Conservation (phyloP, 2,113 vertebrate species). For the Lepus timidus region DNA sequence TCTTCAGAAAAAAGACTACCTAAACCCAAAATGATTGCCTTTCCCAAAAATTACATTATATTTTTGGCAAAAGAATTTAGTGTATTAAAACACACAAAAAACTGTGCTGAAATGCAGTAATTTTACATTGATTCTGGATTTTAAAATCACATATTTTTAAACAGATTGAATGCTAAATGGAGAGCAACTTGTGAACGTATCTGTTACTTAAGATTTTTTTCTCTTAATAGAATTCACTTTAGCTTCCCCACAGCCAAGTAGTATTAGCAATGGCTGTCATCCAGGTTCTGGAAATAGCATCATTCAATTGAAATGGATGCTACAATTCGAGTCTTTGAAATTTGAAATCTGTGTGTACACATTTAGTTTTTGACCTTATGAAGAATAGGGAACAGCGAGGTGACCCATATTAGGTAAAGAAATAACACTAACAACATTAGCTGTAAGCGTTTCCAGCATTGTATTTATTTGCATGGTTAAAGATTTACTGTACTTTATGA, state of each 20-base stretch:
- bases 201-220: constrained; percentile 73
- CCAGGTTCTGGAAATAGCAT: constrained; percentile 60
- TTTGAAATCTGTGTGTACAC: constrained; percentile 5
- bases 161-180: constrained; percentile 78
- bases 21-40: constrained; percentile 53
- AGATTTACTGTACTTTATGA: background rate
- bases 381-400: background rate
- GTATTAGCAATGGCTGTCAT: constrained; percentile 75
- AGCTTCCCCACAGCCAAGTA: constrained; percentile 63
- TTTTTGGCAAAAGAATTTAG: constrained; percentile 13
- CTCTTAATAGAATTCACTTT: constrained; percentile 78
- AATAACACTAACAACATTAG: background rate
- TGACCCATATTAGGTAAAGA: constrained; percentile 10
- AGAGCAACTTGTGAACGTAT: constrained; percentile 74
- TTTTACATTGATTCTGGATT: constrained; percentile 73
- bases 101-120: constrained; percentile 29
- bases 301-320: constrained; percentile 59
- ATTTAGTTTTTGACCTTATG: constrained; percentile 41
- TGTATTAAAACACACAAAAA: constrained; percentile 58
- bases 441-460: background rate
- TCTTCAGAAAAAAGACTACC: background rate
- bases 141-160: constrained; percentile 73
- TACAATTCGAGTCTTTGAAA: constrained; percentile 44
- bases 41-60: constrained; percentile 25
- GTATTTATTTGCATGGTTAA: constrained; percentile 35